Base-by-base conservation (phyloP, 2,113 vertebrate genomes). In the Corythoichthys intestinalis region DNA sequence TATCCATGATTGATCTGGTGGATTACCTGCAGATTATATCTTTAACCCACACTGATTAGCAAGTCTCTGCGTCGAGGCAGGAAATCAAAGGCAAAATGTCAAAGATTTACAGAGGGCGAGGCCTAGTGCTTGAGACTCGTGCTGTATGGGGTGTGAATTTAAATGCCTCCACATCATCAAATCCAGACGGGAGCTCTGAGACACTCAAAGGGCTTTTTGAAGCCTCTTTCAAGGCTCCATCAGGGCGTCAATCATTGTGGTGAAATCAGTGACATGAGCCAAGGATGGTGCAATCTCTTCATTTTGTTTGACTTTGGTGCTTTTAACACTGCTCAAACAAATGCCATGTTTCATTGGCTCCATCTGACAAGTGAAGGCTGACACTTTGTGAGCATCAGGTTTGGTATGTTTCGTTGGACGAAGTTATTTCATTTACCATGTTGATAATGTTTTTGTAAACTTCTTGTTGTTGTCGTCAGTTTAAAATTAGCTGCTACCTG, bases 71-170 rank as follows among this genome's bases (percentile, higher is more conserved):
- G 73, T 59, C 72, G 68, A 83, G 75, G 78, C 70, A 65, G 81
- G 74, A 80, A 85, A 80, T 72, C 4, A 50, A 52, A 73, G 59
- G 76, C 74, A 75, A 75, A 85, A 84, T 86, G 81, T 87, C 87
- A 87, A 67, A 78, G 78, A 78, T 75, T 80, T 76, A 76, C 62
- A 60, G 85, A 83, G 81, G 86, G 78, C 76, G 72, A 67, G 65
- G 60, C 70, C 15, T 69, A 62, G 50, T 74, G 70, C 65, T 41
- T 10, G 20, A 60, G 70, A 66, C 77, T 44, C 15, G 12, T 0
- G 50, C 39, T 44, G 17, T 44, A 62, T 34, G 50, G 67, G 50
- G 10, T 10, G 63, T 62, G 80, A 83, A 86, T 85, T 77, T 66
- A 70, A 70, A 84, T 81, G 53, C 53, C 28, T 71, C 56, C 34